phyloP scores from a whole-genome alignment of 2,888 invertebrate genomes.

The Troides helena region DNA sequence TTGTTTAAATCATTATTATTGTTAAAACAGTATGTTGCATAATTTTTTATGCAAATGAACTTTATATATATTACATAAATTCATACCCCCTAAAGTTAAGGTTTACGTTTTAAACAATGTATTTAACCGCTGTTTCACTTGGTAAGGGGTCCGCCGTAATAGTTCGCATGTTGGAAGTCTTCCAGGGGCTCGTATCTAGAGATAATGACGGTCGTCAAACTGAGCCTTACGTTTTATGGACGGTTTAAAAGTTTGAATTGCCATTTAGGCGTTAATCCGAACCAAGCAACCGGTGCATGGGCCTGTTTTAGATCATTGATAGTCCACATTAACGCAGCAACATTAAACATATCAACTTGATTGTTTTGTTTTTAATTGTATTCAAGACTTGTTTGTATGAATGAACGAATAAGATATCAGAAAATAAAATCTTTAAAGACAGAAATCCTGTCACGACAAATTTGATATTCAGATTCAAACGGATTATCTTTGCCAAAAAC shows the following conservation, averaged over 20 bases:
- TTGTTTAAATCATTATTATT: too few relatives aligned
- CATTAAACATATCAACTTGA: background rate
- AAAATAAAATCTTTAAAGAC: too few relatives aligned
- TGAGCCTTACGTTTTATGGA: constrained; percentile 19
- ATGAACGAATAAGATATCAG: background rate
- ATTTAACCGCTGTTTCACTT: constrained; percentile 4
- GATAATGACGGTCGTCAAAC: constrained; percentile 24
- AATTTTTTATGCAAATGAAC: too few relatives aligned
- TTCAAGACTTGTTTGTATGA: background rate
- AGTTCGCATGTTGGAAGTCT: constrained; percentile 7
- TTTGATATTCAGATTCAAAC: too few relatives aligned
- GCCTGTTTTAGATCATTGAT: background rate
- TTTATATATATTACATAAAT: background rate
- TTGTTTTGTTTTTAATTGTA: background rate
- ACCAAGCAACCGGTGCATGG: background rate
- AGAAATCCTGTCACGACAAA: too few relatives aligned
- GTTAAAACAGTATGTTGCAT: too few relatives aligned
- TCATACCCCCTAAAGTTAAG: background rate
- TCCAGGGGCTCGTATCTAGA: constrained; percentile 13
- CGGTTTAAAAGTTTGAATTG: constrained; percentile 19
- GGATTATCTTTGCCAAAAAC: too few relatives aligned
- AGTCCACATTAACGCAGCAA: background rate
- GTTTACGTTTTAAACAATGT: background rate
- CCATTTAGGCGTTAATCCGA: constrained; percentile 13
- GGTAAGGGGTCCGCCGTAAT: background rate